A percentile compares a stretch with the other conserved stretches of the same genome.
Conservation (phyloP, 1,140 invertebrate species). For the Nephila pilipes region DNA sequence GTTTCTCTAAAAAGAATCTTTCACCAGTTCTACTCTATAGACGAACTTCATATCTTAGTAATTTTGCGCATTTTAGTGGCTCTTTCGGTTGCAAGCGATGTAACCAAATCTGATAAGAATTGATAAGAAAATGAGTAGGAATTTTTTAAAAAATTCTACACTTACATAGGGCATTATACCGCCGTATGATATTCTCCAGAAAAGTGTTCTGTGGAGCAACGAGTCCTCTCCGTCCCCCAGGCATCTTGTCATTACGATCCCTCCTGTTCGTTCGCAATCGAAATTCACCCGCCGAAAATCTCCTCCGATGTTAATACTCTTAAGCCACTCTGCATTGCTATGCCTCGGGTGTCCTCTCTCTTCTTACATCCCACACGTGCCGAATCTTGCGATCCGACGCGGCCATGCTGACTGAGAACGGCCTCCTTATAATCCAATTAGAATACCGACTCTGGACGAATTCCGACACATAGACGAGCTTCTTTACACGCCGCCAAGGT, state of each 20-base stretch:
- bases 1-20: neutral
- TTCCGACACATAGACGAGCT: slow-evolving; percentile 59
- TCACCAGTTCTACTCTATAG: neutral
- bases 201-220: slow-evolving; percentile 99
- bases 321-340: slow-evolving; percentile 4
- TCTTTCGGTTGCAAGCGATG: neutral
- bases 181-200: slow-evolving; percentile 98
- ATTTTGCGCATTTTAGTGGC: neutral
- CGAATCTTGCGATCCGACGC: slow-evolving; percentile 53
- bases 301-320: slow-evolving; percentile 21
- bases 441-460: slow-evolving; percentile 58
- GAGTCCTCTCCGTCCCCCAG: slow-evolving; percentile 96
- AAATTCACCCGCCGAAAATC: slow-evolving; percentile 55
- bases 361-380: slow-evolving; percentile 51
- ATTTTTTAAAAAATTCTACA: slow-evolving; percentile 79
- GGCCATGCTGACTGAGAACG: slow-evolving; percentile 57
- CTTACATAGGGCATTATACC: slow-evolving; percentile 99
- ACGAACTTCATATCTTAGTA: neutral
- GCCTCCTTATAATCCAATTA: slow-evolving; percentile 70
- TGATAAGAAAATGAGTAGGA: neutral
- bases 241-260: slow-evolving; percentile 86
- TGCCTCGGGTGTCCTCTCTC: slow-evolving; percentile 40
- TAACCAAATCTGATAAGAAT: neutral
- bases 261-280: slow-evolving; percentile 50
- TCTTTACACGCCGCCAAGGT: slow-evolving; percentile 28